Percentiles rank a stretch among this genome's conserved stretches.
Evolutionary conservation across 1,140 invertebrate species (phyloP).

Genomic region (Bombus consobrinus): DNA sequence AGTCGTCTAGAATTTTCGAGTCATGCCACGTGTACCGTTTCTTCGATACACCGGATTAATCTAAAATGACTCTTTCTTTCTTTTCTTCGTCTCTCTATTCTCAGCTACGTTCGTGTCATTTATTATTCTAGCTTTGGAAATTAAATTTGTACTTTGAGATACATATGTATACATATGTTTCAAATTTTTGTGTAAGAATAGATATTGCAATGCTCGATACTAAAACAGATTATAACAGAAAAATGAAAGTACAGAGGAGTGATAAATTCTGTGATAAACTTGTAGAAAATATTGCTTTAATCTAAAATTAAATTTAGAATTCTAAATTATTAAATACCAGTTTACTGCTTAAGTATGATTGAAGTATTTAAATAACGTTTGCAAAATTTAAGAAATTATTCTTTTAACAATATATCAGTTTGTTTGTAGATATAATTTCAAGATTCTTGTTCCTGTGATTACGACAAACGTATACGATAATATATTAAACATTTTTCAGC

Average conservation of each 20-base stretch:
- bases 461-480: background rate
- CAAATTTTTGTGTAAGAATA: too few relatives aligned
- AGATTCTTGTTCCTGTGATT: background rate
- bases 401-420: background rate
- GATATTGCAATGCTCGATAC: too few relatives aligned
- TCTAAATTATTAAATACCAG: too few relatives aligned
- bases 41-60: constrained; percentile 34
- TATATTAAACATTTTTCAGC: background rate
- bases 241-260: too few relatives aligned
- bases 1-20: constrained; percentile 58
- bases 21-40: constrained; percentile 64
- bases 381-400: background rate
- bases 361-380: too few relatives aligned
- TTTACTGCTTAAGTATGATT: too few relatives aligned
- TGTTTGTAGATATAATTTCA: background rate
- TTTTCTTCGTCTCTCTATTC: background rate
- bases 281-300: too few relatives aligned
- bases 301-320: too few relatives aligned
- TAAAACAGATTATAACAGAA: too few relatives aligned
- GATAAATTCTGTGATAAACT: too few relatives aligned
- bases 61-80: constrained; percentile 3
- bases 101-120: background rate
- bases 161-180: too few relatives aligned
- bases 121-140: background rate
- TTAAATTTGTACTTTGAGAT: background rate